phyloP scores from a whole-genome alignment of 2,113 vertebrate species.

The Micromys minutus region DNA sequence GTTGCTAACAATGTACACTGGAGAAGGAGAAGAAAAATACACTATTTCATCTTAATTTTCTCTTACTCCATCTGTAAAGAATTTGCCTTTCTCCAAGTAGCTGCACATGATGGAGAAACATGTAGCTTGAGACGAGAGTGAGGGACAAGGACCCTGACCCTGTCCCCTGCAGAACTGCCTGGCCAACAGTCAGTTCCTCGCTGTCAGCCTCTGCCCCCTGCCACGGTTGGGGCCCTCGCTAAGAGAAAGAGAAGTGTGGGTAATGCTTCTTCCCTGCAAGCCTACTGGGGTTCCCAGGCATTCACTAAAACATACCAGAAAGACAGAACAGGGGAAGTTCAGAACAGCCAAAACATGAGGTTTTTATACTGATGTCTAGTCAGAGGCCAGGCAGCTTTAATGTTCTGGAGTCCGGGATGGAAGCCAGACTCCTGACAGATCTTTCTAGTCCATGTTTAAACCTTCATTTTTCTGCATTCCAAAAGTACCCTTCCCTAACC shows the following conservation, averaged over 20 bases:
- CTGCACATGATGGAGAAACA: neutral
- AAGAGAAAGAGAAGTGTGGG: neutral
- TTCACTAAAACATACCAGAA: neutral
- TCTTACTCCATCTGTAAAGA: slow-evolving; percentile 30
- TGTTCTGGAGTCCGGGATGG: fast-evolving
- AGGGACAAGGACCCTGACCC: neutral
- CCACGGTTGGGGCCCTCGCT: neutral
- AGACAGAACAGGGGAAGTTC: neutral
- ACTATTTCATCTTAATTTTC: slow-evolving; percentile 44
- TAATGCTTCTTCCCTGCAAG: neutral
- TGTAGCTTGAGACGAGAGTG: neutral
- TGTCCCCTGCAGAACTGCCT: neutral
- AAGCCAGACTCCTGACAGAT: neutral
- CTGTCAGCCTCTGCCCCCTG: neutral
- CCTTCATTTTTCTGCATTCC: neutral
- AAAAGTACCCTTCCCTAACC: neutral
- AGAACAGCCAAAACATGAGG: neutral
- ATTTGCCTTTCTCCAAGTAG: neutral
- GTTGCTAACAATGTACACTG: neutral
- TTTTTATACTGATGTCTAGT: neutral
- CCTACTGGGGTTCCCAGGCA: neutral
- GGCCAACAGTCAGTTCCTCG: neutral
- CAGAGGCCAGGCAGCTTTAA: neutral
- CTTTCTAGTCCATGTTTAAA: neutral
- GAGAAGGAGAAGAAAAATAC: neutral